Evolutionary conservation across 2,797 vertebrate genomes (phyloP).

Genomic region (Thalassophryne amazonica): DNA sequence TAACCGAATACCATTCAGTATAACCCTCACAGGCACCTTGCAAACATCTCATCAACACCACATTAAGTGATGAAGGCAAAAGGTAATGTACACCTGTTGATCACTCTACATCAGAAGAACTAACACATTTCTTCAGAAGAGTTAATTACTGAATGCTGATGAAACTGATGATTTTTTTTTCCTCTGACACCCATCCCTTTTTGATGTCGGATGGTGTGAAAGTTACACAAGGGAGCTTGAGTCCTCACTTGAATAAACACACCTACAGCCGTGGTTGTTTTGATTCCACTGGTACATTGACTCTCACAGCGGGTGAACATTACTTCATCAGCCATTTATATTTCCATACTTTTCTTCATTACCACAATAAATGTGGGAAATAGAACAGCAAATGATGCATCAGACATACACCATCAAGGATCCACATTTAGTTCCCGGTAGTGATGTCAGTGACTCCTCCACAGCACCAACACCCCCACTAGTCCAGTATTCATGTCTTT

Average conservation of each 20-base stretch:
- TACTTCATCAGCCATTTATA: constrained; percentile 13
- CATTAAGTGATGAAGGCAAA: no score
- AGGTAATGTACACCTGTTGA: no score
- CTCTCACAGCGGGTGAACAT: constrained; percentile 30
- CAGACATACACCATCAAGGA: background rate
- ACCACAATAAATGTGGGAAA: constrained; percentile 9
- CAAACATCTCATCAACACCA: no score
- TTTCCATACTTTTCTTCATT: constrained; percentile 6
- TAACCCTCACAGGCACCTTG: no score
- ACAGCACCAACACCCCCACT: background rate
- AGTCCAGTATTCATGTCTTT: no score
- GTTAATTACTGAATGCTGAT: no score
- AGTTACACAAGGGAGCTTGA: background rate
- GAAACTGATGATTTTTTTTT: no score
- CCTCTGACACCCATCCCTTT: no score
- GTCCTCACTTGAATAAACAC: constrained; percentile 9
- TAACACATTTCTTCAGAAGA: no score
- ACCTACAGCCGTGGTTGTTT: background rate
- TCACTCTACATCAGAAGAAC: no score
- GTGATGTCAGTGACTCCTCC: background rate
- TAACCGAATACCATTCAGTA: no score
- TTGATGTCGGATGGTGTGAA: no score
- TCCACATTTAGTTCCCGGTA: background rate
- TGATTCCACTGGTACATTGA: constrained; percentile 34
- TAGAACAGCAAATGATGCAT: constrained; percentile 6